Conservation (phyloP, 2,888 invertebrate species). For the Conomelus anceps region DNA sequence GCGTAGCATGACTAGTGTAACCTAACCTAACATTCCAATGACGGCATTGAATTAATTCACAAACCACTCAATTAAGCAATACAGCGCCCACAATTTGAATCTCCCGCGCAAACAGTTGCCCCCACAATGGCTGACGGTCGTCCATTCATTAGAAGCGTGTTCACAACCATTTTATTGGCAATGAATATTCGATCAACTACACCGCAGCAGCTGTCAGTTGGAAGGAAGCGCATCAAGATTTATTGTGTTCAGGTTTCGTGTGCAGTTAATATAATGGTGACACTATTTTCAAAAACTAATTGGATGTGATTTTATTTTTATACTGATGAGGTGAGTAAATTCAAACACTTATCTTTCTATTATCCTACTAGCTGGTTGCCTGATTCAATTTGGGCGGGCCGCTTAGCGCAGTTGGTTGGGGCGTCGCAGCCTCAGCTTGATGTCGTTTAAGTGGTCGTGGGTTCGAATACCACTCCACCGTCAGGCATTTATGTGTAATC, state of each 20-base stretch:
- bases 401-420: too few species aligned
- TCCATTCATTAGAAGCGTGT: not conserved
- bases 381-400: too few species aligned
- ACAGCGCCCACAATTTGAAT: not conserved
- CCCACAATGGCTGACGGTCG: not conserved
- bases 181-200: not conserved
- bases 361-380: too few species aligned
- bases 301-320: not conserved
- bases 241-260: not conserved
- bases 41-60: not conserved
- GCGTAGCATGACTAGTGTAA: not conserved
- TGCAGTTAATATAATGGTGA: not conserved
- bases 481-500: too few species aligned
- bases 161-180: not conserved
- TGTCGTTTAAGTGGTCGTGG: too few species aligned
- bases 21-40: not conserved
- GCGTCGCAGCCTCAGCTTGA: too few species aligned
- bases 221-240: not conserved
- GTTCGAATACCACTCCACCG: too few species aligned
- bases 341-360: not conserved
- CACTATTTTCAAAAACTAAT: not conserved
- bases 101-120: not conserved
- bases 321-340: not conserved
- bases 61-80: not conserved
- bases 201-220: not conserved